These are phyloP conservation scores for Drosophila picticornis DNA, from an alignment of 2,888 invertebrate species.

Conservation along the genomic window DNA sequence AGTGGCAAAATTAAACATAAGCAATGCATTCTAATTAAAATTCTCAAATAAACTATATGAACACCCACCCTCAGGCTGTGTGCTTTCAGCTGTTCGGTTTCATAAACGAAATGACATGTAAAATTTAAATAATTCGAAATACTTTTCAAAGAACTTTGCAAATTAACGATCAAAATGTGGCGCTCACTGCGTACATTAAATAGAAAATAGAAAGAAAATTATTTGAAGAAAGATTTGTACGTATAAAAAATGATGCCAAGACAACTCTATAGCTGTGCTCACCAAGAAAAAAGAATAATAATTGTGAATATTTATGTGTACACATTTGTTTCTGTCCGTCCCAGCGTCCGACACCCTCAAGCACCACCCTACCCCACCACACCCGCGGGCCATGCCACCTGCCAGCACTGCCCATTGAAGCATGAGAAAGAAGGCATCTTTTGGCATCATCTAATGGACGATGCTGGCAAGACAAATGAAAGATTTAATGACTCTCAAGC, in stretches of 20 bases:
- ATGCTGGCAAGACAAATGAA: constrained; percentile 79
- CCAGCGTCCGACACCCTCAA: constrained; percentile 11
- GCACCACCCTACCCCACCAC: background rate
- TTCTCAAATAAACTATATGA: background rate
- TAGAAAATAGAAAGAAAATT: constrained; percentile 23
- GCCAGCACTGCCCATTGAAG: constrained; percentile 70
- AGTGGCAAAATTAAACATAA: background rate
- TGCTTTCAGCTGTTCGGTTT: constrained; percentile 61
- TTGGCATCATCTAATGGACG: constrained; percentile 74
- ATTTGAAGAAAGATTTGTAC: constrained; percentile 4
- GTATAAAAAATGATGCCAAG: constrained; percentile 63
- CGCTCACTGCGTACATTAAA: constrained; percentile 62
- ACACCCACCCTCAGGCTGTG: constrained; percentile 4
- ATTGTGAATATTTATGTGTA: constrained; percentile 74
- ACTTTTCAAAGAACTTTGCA: constrained; percentile 59
- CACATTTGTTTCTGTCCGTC: constrained; percentile 78
- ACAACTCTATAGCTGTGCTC: constrained; percentile 57
- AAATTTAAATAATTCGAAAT: constrained; percentile 59
- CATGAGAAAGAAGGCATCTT: constrained; percentile 61
- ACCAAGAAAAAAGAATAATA: constrained; percentile 26
- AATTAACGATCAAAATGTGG: constrained; percentile 68
- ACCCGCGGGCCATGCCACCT: constrained; percentile 45
- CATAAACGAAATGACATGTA: constrained; percentile 61
- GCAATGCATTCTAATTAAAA: background rate
- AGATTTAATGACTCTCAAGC: constrained; percentile 77